Percentiles rank a stretch among this genome's conserved stretches.
These are phyloP conservation scores for Heliothis virescens DNA, from an alignment of 1,140 invertebrate species.

Conservation along the genomic window DNA sequence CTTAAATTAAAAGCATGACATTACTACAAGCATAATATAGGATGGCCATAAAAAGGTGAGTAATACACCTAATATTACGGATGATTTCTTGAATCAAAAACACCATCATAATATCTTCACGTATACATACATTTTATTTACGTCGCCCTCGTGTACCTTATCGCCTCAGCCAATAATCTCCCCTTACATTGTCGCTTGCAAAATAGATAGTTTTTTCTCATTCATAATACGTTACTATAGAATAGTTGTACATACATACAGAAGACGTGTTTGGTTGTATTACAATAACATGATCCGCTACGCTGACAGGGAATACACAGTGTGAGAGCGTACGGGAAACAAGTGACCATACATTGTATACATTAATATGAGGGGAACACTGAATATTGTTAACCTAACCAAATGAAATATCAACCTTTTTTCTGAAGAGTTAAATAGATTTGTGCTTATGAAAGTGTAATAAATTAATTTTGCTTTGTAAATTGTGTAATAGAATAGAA, in stretches of 20 bases:
- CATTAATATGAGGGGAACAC: background rate
- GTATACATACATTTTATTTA: background rate
- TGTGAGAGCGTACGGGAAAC: background rate
- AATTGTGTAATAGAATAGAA: too few species aligned
- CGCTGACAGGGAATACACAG: slow-evolving; percentile 11
- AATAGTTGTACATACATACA: background rate
- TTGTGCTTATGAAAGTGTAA: too few species aligned
- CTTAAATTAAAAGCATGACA: too few species aligned
- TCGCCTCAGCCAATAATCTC: background rate
- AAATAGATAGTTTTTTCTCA: slow-evolving; percentile 5
- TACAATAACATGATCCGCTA: slow-evolving; percentile 19
- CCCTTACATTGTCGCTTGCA: background rate
- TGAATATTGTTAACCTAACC: background rate
- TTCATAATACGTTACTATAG: slow-evolving; percentile 4
- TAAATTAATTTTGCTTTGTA: too few species aligned
- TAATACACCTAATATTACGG: too few species aligned
- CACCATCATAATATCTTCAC: too few species aligned
- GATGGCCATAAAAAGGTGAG: too few species aligned
- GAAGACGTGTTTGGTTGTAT: slow-evolving; percentile 12
- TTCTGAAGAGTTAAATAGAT: too few species aligned
- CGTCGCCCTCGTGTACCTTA: background rate
- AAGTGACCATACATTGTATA: background rate
- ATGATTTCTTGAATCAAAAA: too few species aligned
- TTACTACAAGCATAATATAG: too few species aligned
- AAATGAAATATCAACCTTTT: too few species aligned